Base-by-base conservation (phyloP, 2,797 vertebrate species). In the Rousettus madagascariensis region DNA sequence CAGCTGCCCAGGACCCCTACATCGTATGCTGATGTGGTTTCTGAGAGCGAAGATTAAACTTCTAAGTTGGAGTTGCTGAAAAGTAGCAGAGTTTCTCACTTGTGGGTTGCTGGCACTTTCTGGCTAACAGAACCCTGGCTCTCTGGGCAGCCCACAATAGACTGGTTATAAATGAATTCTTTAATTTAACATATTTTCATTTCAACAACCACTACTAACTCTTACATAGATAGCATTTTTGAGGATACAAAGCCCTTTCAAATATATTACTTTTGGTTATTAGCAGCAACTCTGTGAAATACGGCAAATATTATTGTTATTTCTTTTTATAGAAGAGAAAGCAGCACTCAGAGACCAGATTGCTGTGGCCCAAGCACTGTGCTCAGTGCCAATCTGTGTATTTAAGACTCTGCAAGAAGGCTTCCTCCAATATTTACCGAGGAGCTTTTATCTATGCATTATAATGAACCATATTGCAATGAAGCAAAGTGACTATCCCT, bases 281-380 rank as follows among this genome's bases (percentile, higher is more conserved):
- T 80, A 74, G 61, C 59, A 94, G 65, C 30, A 33, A 86, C 38
- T 77, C 85, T 86, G 9, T 66, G 24, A 93, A 91, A 33, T 92
- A 41, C 55, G 28, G 43, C 46, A 63, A 74, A 57, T 57, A 72
- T 74, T 83, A 77, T 90, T 28, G 10, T 91, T 86, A 69, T 78
- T 96, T 91, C 91, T 87, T 80, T 80, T 87, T 57, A 53, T 49
- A 55, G 49, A 80, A 86, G 36, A 89, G 77, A 77, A 90, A 95
- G 59, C 71, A 90, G 74, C 11, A 74, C 57, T 51, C n/a, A 74
- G 71, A 93, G 86, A 77, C 57, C 80, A 74, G 55, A 77, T 69
- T 53, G 61, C 87, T 65, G 6, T 61, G 51, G 85, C 55, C 51
- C 72, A 36, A 16, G 66, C 17, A 24, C 41, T 65, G 16, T 68